Base-by-base conservation (phyloP, 2,888 invertebrate genomes). In the Muscina levida region DNA sequence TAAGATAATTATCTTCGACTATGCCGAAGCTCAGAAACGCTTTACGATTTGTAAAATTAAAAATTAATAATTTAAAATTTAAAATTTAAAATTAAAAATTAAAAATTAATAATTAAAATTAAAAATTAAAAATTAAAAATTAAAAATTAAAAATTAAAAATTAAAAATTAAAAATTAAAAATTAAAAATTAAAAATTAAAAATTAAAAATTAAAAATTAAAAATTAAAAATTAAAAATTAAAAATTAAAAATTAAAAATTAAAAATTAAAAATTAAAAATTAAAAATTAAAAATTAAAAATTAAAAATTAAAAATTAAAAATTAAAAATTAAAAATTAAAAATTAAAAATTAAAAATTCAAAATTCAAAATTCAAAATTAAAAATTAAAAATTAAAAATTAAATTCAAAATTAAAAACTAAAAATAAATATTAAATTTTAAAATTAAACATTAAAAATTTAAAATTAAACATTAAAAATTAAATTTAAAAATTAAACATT, bases 381-480 rank as follows among this genome's bases (percentile, higher is more conserved):
- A 53, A 72, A 37, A 62, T 65, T 51, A 39, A 66, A 19, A 39
- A 78, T 17, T 42, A 19, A 51, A 68, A 31, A 51, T 44, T 51
- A 68, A 51, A 2, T n/a, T n/a, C n/a, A n/a, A n/a, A n/a, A n/a
- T n/a, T n/a, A n/a, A n/a, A n/a, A n/a, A n/a, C n/a, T n/a, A 31
- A 51, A 51, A 68, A 31, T 51, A 51, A 51, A n/a, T n/a, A 51
- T 68, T 26, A 68, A 68, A 68, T 37, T 44, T n/a, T n/a, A n/a
- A n/a, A n/a, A n/a, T n/a, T n/a, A n/a, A n/a, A n/a, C n/a, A n/a
- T n/a, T n/a, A n/a, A n/a, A n/a, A n/a, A n/a, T n/a, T n/a, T n/a
- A n/a, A n/a, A n/a, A n/a, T n/a, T n/a, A n/a, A n/a, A n/a, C n/a
- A n/a, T n/a, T n/a, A n/a, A n/a, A n/a, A n/a, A n/a, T n/a, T n/a